phyloP scores from a whole-genome alignment of 2,888 invertebrate genomes.

The Drepana falcataria region DNA sequence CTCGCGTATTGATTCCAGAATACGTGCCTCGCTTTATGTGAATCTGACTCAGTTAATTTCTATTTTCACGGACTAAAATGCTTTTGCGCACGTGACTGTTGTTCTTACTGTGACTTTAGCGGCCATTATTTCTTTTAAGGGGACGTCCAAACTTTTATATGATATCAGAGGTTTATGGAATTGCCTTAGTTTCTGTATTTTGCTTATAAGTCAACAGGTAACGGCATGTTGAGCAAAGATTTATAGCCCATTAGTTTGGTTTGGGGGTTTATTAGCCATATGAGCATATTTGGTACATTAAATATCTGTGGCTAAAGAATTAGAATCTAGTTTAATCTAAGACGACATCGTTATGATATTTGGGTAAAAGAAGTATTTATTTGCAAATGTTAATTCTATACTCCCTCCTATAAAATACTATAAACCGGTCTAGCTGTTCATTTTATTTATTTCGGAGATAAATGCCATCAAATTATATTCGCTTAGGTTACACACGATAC shows the following conservation, averaged over 20 bases:
- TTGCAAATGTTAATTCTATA: too few relatives aligned
- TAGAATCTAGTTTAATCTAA: too few relatives aligned
- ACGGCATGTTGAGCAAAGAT: not conserved
- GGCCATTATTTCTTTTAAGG: slow-evolving; percentile 6
- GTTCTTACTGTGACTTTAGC: slow-evolving; percentile 27
- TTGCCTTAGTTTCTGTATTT: slow-evolving; percentile 5
- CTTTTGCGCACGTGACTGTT: slow-evolving; percentile 30
- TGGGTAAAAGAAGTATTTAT: too few relatives aligned
- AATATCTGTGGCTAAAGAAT: too few relatives aligned
- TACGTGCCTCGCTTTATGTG: slow-evolving; percentile 34
- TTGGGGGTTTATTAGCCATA: not conserved
- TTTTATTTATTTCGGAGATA: too few relatives aligned
- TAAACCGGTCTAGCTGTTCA: too few relatives aligned
- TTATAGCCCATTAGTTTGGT: not conserved
- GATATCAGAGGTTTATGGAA: slow-evolving; percentile 17
- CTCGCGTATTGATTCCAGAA: slow-evolving; percentile 36
- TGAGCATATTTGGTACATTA: too few relatives aligned
- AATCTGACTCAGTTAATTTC: slow-evolving; percentile 36
- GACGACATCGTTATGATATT: too few relatives aligned
- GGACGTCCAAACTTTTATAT: slow-evolving; percentile 8
- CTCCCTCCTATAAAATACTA: too few relatives aligned
- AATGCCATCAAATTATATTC: too few relatives aligned
- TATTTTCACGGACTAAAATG: slow-evolving; percentile 32
- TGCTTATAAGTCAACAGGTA: not conserved
- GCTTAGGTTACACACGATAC: too few relatives aligned